phyloP scores from a whole-genome alignment of 2,113 vertebrate genomes.

The Halcyon senegalensis region DNA sequence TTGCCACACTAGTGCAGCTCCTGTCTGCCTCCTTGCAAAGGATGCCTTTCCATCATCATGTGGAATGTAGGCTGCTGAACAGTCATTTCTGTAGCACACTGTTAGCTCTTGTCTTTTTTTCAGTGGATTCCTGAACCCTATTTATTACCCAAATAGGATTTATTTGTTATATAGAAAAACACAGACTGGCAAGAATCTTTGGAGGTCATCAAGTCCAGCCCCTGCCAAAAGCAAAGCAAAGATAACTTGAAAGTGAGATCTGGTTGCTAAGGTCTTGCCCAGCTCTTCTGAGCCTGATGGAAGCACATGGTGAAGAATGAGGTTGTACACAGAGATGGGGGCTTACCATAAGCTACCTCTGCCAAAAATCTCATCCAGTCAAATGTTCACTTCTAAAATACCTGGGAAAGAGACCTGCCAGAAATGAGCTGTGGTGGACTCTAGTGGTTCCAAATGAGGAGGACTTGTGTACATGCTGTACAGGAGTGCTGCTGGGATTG shows the following conservation, averaged over 20 bases:
- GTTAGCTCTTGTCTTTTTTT: fast-evolving
- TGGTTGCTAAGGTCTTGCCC: not conserved
- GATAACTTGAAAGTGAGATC: not conserved
- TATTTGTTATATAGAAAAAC: not conserved
- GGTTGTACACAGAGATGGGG: not conserved
- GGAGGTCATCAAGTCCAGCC: not conserved
- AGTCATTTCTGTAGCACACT: not conserved
- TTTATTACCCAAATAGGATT: not conserved
- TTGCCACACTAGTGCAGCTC: fast-evolving
- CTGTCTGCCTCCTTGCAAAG: not conserved
- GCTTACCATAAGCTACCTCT: not conserved
- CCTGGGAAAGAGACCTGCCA: not conserved
- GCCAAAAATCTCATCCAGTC: not conserved
- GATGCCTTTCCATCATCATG: not conserved
- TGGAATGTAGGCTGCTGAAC: not conserved
- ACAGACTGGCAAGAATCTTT: not conserved
- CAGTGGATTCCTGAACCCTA: not conserved
- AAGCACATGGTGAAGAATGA: not conserved
- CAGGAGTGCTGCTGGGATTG: not conserved
- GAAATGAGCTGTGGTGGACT: not conserved
- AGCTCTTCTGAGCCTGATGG: not conserved
- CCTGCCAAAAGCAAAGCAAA: not conserved
- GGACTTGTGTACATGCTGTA: not conserved
- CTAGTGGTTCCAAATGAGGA: not conserved
- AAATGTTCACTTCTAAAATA: not conserved